Evolutionary conservation across 1,140 invertebrate species (phyloP).

Genomic region (Drosophila pachea): DNA sequence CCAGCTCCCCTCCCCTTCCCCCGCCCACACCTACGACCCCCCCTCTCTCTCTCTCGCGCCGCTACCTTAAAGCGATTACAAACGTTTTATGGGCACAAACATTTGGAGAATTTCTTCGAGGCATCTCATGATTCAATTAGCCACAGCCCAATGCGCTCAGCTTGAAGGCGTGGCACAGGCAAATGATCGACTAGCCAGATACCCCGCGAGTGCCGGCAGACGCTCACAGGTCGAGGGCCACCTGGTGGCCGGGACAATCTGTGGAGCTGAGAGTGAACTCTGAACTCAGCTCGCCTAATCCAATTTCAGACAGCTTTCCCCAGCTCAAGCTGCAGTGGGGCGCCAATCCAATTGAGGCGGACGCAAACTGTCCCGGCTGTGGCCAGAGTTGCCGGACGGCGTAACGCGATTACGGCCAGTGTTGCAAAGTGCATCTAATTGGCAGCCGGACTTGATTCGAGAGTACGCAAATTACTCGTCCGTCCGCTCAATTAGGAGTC

Average conservation of each 20-base stretch:
- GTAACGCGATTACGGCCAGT: not conserved
- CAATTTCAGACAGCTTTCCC: constrained; percentile 35
- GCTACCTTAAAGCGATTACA: constrained; percentile 57
- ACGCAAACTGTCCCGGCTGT: too few species aligned
- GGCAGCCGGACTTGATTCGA: not conserved
- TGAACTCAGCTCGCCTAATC: constrained; percentile 29
- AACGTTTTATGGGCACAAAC: constrained; percentile 45
- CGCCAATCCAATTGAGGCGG: too few species aligned
- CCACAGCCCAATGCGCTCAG: constrained; percentile 56
- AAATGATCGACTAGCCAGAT: not conserved
- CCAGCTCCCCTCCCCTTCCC: constrained; percentile 33
- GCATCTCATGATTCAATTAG: constrained; percentile 68
- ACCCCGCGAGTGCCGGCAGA: too few species aligned
- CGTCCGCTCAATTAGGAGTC: not conserved
- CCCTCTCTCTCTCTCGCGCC: not conserved
- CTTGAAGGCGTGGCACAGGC: constrained; percentile 11
- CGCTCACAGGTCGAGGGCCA: too few species aligned
- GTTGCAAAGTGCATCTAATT: not conserved
- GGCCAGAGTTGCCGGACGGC: not conserved
- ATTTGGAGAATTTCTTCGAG: constrained; percentile 52
- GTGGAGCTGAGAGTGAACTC: not conserved
- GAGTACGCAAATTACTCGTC: not conserved
- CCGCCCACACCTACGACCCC: not conserved
- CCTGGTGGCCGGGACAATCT: too few species aligned
- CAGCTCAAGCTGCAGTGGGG: constrained; percentile 1